Percentiles rank a stretch among this genome's conserved stretches.
Evolutionary conservation across 2,888 invertebrate genomes (phyloP).

Genomic region (Sarcophaga subvicina): DNA sequence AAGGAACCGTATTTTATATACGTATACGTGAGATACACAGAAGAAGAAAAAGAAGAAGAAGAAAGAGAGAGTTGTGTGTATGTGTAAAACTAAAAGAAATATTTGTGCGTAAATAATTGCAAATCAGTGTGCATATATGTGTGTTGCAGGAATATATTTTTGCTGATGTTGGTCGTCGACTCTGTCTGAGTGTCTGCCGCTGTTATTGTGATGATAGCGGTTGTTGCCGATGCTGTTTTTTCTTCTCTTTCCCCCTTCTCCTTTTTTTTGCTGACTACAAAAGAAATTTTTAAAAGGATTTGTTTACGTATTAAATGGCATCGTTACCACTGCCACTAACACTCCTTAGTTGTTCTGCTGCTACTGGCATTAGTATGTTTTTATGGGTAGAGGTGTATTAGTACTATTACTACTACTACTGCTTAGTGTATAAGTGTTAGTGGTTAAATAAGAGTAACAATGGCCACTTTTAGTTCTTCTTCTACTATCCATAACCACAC

Average conservation of each 20-base stretch:
- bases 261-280: not conserved
- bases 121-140: not conserved
- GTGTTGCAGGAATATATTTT: conserved; percentile 5
- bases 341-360: not conserved
- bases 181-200: not conserved
- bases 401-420: too few relatives aligned
- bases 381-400: too few relatives aligned
- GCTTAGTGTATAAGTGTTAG: not conserved
- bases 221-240: conserved; percentile 12
- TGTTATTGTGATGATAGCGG: not conserved
- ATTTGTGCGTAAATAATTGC: conserved; percentile 23
- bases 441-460: not conserved
- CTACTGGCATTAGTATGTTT: conserved; percentile 25
- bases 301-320: conserved; percentile 52
- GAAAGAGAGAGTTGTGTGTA: not conserved
- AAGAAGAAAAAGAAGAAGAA: too few relatives aligned
- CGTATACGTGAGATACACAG: too few relatives aligned
- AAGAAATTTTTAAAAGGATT: conserved; percentile 34
- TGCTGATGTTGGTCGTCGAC: conserved; percentile 11
- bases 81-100: conserved; percentile 1
- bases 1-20: not conserved
- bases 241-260: too few relatives aligned
- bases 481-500: not conserved
- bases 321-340: conserved; percentile 16
- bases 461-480: not conserved